Evolutionary conservation across 2,113 vertebrate species (phyloP), one percentile per base, ranked within the genome.

Genomic region (Suricata suricatta): DNA sequence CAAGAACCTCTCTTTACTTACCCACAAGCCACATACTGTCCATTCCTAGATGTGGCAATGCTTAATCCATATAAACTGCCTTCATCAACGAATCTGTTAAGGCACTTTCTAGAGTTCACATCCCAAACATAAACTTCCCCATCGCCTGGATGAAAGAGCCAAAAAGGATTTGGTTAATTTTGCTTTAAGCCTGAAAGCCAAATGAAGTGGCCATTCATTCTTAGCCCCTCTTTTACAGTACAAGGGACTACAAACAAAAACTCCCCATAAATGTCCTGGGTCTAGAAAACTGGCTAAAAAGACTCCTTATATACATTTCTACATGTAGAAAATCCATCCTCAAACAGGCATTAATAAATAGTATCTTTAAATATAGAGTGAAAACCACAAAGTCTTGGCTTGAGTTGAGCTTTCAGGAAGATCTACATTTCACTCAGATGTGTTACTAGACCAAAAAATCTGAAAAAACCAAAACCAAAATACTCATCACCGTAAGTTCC

Each of bases 101-200:
- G 54, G 92, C 99, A 99, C 1, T 98, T 99, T 41, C 99, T 99
- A 92, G 99, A 99, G 96, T 99, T 99, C 92, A 99, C 98, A 95
- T 99, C 99, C 99, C 99, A 99, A 79, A 99, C 93, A 17, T 99
- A 99, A 97, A 99, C 99, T 97, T 99, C 99, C 0, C 99, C 99
- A 19, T 99, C 99, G 97, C 99, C 99, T 99, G 96, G 57, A 86
- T 19, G 27, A 64, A 94, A 96, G 12, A 98, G 63, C 7, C 81
- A 96, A 88, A 91, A 50, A 25, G 1, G 0, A 2, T 54, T 57
- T 52, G 16, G 54, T 83, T 97, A 93, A 85, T 84, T 91, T 87
- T 90, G 33, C 60, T 96, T 96, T 84, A 77, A 92, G 95, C 27
- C 25, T 64, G 33, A 86, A 94, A 79, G 2, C 27, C 54, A 88